These are phyloP conservation scores for Embiotoca jacksoni DNA, from an alignment of 2,113 vertebrate genomes.

Conservation along the genomic window DNA sequence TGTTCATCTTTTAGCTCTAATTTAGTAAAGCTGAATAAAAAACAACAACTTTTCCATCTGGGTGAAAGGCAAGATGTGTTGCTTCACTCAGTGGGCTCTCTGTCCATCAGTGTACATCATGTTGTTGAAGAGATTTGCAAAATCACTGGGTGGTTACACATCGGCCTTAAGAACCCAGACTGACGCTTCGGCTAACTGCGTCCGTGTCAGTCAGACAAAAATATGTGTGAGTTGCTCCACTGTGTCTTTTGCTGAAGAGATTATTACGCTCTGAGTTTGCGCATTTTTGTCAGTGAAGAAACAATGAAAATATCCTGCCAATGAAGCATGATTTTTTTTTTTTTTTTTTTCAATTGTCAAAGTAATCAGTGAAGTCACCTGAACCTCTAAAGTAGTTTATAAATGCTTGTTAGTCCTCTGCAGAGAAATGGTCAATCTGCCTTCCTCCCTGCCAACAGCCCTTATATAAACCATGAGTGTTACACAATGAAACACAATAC, in stretches of 20 bases:
- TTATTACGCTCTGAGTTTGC: background rate
- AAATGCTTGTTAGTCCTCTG: background rate
- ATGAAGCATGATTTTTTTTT: background rate
- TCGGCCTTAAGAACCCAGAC: no score
- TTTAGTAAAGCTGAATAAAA: background rate
- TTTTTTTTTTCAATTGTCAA: background rate
- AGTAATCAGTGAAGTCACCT: background rate
- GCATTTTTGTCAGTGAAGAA: background rate
- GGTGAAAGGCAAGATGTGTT: background rate
- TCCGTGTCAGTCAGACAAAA: background rate
- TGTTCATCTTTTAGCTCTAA: background rate
- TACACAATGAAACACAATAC: slow-evolving; percentile 42
- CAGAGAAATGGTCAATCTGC: slow-evolving; percentile 7
- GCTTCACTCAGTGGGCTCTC: background rate
- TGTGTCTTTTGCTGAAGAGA: background rate
- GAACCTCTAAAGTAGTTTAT: background rate
- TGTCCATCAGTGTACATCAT: no score
- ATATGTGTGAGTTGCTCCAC: background rate
- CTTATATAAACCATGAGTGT: slow-evolving; percentile 31
- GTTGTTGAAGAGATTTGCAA: no score
- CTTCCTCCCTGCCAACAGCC: background rate
- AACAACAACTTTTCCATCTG: background rate
- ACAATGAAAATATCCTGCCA: background rate
- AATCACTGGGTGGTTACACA: no score
- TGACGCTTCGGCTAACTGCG: background rate